phyloP scores from a whole-genome alignment of 2,113 vertebrate species.

The Megalops atlanticus region DNA sequence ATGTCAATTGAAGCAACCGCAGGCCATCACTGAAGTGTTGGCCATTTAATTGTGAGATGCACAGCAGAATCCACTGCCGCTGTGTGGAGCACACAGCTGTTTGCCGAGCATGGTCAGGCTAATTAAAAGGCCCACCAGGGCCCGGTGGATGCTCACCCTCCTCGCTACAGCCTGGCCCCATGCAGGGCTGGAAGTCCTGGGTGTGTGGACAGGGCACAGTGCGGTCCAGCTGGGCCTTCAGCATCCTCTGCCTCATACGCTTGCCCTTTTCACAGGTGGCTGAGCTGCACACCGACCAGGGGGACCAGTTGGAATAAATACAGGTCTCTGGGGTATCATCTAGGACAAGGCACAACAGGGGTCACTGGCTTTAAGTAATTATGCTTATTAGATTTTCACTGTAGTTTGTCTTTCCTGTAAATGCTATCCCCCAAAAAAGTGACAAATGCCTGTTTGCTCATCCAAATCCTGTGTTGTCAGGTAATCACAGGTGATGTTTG shows the following conservation, averaged over 20 bases:
- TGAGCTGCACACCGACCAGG: constrained; percentile 96
- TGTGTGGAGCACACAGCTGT: too few species aligned
- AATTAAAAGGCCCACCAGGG: too few species aligned
- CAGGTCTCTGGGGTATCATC: constrained; percentile 98
- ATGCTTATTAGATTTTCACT: neutral
- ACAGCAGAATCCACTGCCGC: too few species aligned
- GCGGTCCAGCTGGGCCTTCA: constrained; percentile 95
- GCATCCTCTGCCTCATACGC: constrained; percentile 96
- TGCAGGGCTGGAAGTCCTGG: constrained; percentile 97
- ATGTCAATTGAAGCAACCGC: neutral
- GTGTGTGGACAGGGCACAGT: constrained; percentile 95
- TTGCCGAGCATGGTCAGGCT: too few species aligned
- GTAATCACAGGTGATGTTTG: too few species aligned
- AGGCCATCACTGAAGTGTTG: neutral
- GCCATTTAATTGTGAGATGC: neutral
- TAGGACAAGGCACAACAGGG: constrained; percentile 51
- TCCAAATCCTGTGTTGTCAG: too few species aligned
- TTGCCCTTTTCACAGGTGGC: constrained; percentile 98
- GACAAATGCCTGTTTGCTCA: too few species aligned
- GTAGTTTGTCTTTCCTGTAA: too few species aligned
- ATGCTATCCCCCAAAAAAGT: too few species aligned
- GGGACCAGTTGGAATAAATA: constrained; percentile 99
- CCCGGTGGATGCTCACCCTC: constrained; percentile 76
- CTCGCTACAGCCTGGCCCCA: constrained; percentile 95
- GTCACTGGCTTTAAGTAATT: neutral